Evolutionary conservation across 2,113 vertebrate species (phyloP).

Genomic region (Fulica atra): DNA sequence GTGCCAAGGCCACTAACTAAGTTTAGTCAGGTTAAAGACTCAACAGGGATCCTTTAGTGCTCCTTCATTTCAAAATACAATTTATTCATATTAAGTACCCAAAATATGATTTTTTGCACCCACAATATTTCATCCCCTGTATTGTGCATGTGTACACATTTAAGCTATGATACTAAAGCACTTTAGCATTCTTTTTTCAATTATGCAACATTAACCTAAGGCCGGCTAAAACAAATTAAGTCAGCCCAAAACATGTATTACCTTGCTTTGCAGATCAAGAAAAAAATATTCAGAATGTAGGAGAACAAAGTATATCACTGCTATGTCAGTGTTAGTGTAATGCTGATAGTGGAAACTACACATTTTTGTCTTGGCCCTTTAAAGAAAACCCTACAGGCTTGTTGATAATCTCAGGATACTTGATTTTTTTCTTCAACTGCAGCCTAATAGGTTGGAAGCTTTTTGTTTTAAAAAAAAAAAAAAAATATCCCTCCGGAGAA

Average conservation of each 20-base stretch:
- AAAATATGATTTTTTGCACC: neutral
- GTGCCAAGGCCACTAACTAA: neutral
- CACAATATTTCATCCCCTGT: neutral
- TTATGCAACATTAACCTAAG: neutral
- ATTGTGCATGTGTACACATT: rapidly evolving
- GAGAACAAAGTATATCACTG: neutral
- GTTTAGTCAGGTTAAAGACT: neutral
- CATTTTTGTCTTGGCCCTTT: neutral
- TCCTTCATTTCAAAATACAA: neutral
- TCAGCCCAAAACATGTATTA: neutral
- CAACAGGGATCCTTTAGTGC: neutral
- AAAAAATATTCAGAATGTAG: neutral
- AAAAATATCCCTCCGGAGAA: no score
- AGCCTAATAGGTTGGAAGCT: no score
- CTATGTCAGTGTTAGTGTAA: neutral
- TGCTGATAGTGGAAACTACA: neutral
- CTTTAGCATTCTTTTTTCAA: neutral
- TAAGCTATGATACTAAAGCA: rapidly evolving
- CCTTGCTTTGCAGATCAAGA: neutral
- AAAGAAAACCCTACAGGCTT: neutral
- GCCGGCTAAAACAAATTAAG: neutral
- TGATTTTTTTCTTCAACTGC: neutral
- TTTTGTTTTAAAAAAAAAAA: no score
- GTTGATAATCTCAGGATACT: neutral
- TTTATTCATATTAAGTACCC: neutral